Evolutionary conservation across 2,113 vertebrate species (phyloP).

Genomic region (Cebidichthys violaceus): DNA sequence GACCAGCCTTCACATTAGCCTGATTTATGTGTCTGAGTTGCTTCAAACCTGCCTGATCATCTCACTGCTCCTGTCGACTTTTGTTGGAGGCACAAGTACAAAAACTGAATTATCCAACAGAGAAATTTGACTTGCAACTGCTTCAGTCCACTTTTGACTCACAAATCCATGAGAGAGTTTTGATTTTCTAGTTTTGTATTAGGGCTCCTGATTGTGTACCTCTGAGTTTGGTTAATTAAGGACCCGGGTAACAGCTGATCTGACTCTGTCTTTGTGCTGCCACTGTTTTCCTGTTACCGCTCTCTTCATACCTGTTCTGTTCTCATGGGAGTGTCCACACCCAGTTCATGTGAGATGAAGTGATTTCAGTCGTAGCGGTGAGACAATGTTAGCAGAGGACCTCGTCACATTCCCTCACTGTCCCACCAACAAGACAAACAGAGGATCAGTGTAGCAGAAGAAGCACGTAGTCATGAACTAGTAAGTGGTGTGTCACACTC

Average conservation of each 20-base stretch:
- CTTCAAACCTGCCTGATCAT: neutral
- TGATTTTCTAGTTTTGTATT: neutral
- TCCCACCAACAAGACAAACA: neutral
- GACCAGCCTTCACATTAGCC: no score
- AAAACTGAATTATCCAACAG: neutral
- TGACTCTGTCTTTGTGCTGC: neutral
- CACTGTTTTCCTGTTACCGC: neutral
- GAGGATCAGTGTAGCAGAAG: neutral
- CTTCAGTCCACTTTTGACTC: neutral
- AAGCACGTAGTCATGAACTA: neutral
- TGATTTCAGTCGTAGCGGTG: neutral
- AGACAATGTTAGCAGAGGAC: neutral
- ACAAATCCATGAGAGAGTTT: no score
- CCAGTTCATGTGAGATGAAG: neutral
- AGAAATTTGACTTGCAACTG: neutral
- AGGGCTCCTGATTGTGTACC: neutral
- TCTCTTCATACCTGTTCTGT: neutral
- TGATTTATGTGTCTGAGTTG: neutral
- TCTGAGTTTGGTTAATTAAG: neutral
- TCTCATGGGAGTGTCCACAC: neutral
- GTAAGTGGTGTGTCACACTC: slow-evolving; percentile 5
- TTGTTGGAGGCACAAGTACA: neutral
- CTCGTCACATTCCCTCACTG: neutral
- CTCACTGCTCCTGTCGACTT: neutral
- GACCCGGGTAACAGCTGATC: neutral